A percentile compares a stretch with the other conserved stretches of the same genome.
phyloP scores from a whole-genome alignment of 2,888 invertebrate species.

The Trachelus iudaicus region DNA sequence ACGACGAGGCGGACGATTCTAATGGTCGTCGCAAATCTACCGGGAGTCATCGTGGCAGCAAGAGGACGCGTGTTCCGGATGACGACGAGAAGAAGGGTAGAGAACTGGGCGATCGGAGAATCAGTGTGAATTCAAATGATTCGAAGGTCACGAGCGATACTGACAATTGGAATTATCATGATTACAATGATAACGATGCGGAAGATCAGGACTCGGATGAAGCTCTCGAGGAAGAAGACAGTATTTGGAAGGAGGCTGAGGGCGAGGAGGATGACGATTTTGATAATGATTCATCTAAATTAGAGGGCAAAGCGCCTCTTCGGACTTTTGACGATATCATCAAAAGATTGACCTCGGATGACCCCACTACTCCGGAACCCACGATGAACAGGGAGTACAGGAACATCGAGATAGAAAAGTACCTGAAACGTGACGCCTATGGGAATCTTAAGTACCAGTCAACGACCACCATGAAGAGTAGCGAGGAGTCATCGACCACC shows the following conservation, averaged over 20 bases:
- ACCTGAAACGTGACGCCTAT: conserved; percentile 45
- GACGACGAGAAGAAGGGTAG: background rate
- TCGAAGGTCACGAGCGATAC: background rate
- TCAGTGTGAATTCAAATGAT: background rate
- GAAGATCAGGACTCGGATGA: conserved; percentile 5
- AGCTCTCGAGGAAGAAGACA: conserved; percentile 21
- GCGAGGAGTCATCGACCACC: background rate
- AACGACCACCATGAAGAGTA: conserved; percentile 12
- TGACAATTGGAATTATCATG: conserved; percentile 13
- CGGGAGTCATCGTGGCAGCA: conserved; percentile 12
- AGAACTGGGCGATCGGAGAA: conserved; percentile 9
- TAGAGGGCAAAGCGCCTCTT: conserved; percentile 35
- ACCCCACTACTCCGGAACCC: conserved; percentile 37
- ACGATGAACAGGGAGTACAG: conserved; percentile 40
- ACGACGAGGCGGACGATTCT: conserved; percentile 21
- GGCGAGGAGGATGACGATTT: conserved; percentile 32
- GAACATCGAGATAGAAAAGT: conserved; percentile 42
- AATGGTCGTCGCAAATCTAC: conserved; percentile 7
- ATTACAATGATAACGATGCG: conserved; percentile 9
- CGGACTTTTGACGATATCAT: conserved; percentile 61
- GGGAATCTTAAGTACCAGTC: conserved; percentile 43
- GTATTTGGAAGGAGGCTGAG: conserved; percentile 10
- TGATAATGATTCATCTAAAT: conserved; percentile 49
- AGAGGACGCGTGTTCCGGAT: conserved; percentile 8
- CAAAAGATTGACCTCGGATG: conserved; percentile 48